Percentiles rank a stretch among this genome's conserved stretches.
These are phyloP conservation scores for Drosophila mercatorum DNA, from an alignment of 2,888 invertebrate genomes.

Conservation along the genomic window DNA sequence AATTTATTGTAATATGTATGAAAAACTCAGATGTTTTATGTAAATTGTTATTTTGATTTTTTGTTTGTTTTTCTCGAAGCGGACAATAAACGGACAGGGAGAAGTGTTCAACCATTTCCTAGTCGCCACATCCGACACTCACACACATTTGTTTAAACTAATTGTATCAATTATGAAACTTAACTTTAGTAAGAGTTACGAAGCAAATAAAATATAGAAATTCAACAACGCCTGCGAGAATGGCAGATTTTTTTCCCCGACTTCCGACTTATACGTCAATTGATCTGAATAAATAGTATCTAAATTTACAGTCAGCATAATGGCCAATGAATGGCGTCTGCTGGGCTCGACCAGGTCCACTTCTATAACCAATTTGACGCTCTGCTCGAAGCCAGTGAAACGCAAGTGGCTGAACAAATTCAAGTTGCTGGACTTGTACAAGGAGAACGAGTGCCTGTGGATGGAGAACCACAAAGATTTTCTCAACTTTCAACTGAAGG, in stretches of 20 bases:
- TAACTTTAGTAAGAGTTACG: conserved; percentile 37
- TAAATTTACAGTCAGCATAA: conserved; percentile 19
- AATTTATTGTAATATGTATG: conserved; percentile 61
- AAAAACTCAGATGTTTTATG: conserved; percentile 19
- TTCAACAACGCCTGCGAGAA: no score
- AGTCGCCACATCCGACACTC: background rate
- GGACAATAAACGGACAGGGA: conserved; percentile 59
- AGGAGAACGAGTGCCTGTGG: conserved; percentile 59
- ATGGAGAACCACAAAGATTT: conserved; percentile 56
- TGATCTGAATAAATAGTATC: background rate
- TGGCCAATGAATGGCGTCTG: background rate
- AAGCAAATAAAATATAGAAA: conserved; percentile 35
- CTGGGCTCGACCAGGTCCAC: background rate
- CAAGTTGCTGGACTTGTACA: conserved; percentile 59
- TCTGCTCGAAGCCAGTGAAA: background rate
- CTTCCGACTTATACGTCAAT: conserved; percentile 8
- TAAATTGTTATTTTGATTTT: background rate
- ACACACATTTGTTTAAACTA: conserved; percentile 36
- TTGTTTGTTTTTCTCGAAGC: conserved; percentile 29
- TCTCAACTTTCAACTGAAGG: conserved; percentile 48
- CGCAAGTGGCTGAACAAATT: conserved; percentile 10
- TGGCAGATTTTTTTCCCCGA: background rate
- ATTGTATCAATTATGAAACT: conserved; percentile 66
- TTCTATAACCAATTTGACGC: background rate
- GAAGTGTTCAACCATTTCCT: background rate